Evolutionary conservation across 2,113 vertebrate genomes (phyloP).

Genomic region (Gallinago media): DNA sequence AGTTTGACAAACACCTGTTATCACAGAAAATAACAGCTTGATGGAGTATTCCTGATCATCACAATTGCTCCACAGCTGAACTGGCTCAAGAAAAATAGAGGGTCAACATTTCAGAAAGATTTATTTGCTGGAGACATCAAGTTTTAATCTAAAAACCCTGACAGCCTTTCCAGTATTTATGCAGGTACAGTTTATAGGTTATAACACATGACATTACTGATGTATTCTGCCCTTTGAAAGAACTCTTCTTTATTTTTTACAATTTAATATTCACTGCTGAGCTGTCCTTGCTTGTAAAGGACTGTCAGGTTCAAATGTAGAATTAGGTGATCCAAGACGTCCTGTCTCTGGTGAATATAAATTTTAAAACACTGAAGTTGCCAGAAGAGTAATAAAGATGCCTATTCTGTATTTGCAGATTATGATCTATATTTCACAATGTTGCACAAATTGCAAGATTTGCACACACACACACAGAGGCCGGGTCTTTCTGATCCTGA

Average conservation of each 20-base stretch:
- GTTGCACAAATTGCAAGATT: not conserved
- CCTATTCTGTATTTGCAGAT: not conserved
- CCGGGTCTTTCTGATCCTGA: not conserved
- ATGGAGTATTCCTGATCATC: not conserved
- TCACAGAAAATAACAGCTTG: not conserved
- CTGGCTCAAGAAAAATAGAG: not conserved
- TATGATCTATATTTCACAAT: not conserved
- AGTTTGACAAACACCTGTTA: not conserved
- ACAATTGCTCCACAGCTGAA: not conserved
- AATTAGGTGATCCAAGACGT: slow-evolving; percentile 40
- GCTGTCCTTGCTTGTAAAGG: slow-evolving; percentile 29
- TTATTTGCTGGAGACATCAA: not conserved
- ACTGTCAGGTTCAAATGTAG: slow-evolving; percentile 47
- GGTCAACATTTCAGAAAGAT: not conserved
- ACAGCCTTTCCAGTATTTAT: slow-evolving; percentile 18
- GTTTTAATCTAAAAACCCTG: slow-evolving; percentile 23
- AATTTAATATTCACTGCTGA: slow-evolving; percentile 49
- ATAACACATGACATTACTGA: slow-evolving; percentile 8
- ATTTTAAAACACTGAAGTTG: not conserved
- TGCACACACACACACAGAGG: not conserved
- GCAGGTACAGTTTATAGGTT: not conserved
- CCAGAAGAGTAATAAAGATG: not conserved
- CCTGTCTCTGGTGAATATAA: not conserved
- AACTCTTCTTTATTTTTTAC: slow-evolving; percentile 15
- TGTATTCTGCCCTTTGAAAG: slow-evolving; percentile 6